Evolutionary conservation across 2,888 invertebrate species (phyloP).

Genomic region (Cheilosia soror): DNA sequence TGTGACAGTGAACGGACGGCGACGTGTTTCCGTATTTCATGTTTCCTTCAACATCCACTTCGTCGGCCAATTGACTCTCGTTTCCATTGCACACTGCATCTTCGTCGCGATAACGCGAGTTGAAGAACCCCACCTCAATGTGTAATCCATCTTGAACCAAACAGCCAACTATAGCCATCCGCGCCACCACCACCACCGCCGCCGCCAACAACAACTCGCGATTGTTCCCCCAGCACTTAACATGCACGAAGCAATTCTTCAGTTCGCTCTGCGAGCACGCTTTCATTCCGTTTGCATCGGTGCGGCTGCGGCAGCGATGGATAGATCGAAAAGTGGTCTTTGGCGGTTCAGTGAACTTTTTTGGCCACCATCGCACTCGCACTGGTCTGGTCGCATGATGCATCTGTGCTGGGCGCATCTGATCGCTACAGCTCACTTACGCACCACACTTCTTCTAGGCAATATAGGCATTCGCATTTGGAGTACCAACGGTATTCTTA

Average conservation of each 20-base stretch:
- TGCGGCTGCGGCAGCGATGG: constrained; percentile 16
- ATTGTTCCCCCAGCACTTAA: constrained; percentile 44
- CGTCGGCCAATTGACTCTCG: constrained; percentile 20
- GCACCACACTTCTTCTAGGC: constrained; percentile 31
- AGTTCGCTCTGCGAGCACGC: constrained; percentile 13
- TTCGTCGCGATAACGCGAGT: constrained; percentile 32
- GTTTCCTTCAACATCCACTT: constrained; percentile 36
- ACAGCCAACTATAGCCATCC: constrained; percentile 21
- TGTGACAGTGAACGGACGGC: constrained; percentile 62
- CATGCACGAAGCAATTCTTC: constrained; percentile 47
- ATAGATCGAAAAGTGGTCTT: constrained; percentile 55
- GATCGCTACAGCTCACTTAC: constrained; percentile 22
- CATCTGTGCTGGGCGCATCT: constrained; percentile 10
- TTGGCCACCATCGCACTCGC: constrained; percentile 32
- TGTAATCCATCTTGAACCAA: constrained; percentile 53
- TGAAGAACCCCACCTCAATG: constrained; percentile 30
- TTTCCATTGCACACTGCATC: constrained; percentile 36
- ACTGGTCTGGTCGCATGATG: not conserved
- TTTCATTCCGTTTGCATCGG: constrained; percentile 9
- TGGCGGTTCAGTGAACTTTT: constrained; percentile 68
- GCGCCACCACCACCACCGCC: constrained; percentile 23
- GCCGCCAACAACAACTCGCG: constrained; percentile 15
- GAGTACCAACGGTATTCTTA: constrained; percentile 38
- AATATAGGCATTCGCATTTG: not conserved
- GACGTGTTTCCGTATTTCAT: constrained; percentile 70